A percentile compares a stretch with the other conserved stretches of the same genome.
Conservation (phyloP, 2,888 invertebrate genomes). For the Loripinus fragilis region DNA sequence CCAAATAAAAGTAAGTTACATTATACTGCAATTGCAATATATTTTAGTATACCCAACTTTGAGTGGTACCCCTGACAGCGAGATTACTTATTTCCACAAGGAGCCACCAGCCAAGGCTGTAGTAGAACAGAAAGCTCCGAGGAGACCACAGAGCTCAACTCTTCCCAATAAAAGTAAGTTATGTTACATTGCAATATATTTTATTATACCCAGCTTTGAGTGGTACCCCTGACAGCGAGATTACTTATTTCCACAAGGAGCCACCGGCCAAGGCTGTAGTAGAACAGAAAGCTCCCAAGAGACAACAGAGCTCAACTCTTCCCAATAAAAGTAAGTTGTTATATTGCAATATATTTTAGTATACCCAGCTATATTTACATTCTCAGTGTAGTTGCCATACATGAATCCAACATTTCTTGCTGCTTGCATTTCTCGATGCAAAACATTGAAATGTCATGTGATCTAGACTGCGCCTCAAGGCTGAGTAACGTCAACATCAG, state of each 20-base stretch:
- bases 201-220: conserved; percentile 81
- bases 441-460: no score
- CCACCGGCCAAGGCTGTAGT: conserved; percentile 82
- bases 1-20: conserved; percentile 14
- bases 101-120: conserved; percentile 83
- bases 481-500: no score
- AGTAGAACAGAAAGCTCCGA: conserved; percentile 75
- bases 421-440: no score
- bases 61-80: conserved; percentile 81
- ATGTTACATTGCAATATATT: no score
- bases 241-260: conserved; percentile 83
- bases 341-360: no score
- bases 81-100: conserved; percentile 83
- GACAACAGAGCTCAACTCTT: conserved; percentile 59
- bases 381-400: no score
- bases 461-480: no score
- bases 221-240: conserved; percentile 81
- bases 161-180: conserved; percentile 21
- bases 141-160: conserved; percentile 60
- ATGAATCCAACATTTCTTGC: no score
- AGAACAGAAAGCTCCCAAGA: conserved; percentile 72
- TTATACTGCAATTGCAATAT: no score
- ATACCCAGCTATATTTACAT: no score
- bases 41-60: no score
- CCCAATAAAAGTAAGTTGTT: conserved; percentile 18